Base-by-base conservation (phyloP, 2,888 invertebrate species). In the Napeogenes sylphis region DNA sequence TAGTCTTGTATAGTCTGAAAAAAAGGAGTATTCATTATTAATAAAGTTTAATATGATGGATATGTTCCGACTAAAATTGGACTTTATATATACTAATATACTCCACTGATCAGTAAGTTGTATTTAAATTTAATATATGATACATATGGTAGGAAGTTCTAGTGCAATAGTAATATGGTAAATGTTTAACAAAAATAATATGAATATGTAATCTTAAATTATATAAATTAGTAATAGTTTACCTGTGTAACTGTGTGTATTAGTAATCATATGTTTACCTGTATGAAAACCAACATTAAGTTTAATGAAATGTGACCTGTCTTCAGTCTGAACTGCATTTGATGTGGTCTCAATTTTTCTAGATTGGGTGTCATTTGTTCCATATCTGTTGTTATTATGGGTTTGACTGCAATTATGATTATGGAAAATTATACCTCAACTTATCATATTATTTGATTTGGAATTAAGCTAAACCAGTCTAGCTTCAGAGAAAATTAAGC, bases 311-410 rank as follows among this genome's bases (percentile, higher is more conserved):
- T 75, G 75, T 6, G 79, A 72, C 45, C 76, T 79, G 55, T 76
- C 70, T 1, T 86, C 84, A 2, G 90, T 89, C 67, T 90, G 90
- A 0, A 77, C 82, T 8, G 71, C 69, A 55, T 69, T 81, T 0
- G 79, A 73, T 0, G 63, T 35, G 1, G 75, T 75, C 62, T 82
- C 83, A 0, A 76, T 70, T 69, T 73, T 78, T 47, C 66, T 74
- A 4, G 57, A 5, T 46, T 71, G 69, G 2, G 64, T 62, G 0
- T 77, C 75, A 66, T 75, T 73, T 42, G 70, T 65, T 5, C 57
- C 21, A 62, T 64, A 35, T 12, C 63, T 67, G 56, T 70, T 79
- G 66, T 76, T 21, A 21, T 21, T 80, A 30, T 76, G 70, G 67
- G 78, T 84, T 64, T 79, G 76, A 74, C 79, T 81, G 73, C 32